These are phyloP conservation scores for Campaea margaritaria DNA, from an alignment of 2,888 invertebrate genomes.

Conservation along the genomic window DNA sequence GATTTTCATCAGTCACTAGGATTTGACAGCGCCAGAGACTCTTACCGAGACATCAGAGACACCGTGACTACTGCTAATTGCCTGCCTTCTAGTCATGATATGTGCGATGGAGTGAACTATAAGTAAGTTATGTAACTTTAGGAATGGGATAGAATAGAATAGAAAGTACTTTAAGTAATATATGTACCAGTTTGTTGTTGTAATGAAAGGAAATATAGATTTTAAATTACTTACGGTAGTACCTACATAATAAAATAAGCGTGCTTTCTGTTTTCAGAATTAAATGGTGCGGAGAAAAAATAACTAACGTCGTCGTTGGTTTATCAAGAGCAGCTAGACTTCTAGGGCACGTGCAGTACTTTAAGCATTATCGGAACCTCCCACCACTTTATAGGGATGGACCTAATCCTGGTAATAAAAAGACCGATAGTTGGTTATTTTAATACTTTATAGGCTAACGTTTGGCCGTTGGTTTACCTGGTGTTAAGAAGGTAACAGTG, in stretches of 20 bases:
- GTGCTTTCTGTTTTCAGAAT: slow-evolving; percentile 59
- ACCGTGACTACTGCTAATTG: slow-evolving; percentile 86
- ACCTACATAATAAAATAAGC: neutral
- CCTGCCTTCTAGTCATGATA: slow-evolving; percentile 89
- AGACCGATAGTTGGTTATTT: too few species aligned
- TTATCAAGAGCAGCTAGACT: slow-evolving; percentile 74
- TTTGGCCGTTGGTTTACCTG: too few species aligned
- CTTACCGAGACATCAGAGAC: slow-evolving; percentile 86
- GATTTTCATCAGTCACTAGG: slow-evolving; percentile 87
- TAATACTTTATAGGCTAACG: too few species aligned
- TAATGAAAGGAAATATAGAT: too few species aligned
- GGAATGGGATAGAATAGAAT: too few species aligned
- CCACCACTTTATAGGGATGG: slow-evolving; percentile 80
- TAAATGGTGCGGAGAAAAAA: slow-evolving; percentile 77
- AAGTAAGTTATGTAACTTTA: slow-evolving; percentile 80
- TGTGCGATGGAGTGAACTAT: slow-evolving; percentile 87
- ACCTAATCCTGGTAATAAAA: slow-evolving; percentile 80
- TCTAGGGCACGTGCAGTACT: slow-evolving; percentile 88
- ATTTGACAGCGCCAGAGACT: slow-evolving; percentile 84
- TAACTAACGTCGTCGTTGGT: slow-evolving; percentile 67
- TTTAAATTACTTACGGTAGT: too few species aligned
- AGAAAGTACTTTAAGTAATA: too few species aligned
- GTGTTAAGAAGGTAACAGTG: too few species aligned
- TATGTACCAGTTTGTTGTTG: too few species aligned
- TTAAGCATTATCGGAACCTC: slow-evolving; percentile 84